Conservation (phyloP, 2,888 invertebrate genomes). For the Spatulosminthurus flaviceps region DNA sequence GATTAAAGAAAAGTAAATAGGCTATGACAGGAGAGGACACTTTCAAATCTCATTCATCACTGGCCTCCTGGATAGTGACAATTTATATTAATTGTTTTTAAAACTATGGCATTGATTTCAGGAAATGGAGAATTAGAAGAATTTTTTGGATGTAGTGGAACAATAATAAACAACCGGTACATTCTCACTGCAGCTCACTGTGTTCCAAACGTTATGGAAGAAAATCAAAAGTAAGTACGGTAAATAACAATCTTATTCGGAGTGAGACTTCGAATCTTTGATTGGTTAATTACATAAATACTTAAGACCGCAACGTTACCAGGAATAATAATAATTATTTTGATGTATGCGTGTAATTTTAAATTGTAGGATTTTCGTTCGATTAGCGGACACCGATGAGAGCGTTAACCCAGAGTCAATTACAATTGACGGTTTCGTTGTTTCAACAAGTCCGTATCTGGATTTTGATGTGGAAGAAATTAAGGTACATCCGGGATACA, state of each 20-base stretch:
- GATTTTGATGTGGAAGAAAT: constrained; percentile 36
- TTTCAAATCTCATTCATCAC: no score
- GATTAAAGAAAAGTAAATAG: constrained; percentile 19
- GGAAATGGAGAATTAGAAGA: neutral
- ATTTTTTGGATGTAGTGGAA: constrained; percentile 20
- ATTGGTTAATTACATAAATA: no score
- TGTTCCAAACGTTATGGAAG: neutral
- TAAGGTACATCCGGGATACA: constrained; percentile 30
- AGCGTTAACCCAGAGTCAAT: constrained; percentile 36
- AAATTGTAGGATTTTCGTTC: constrained; percentile 25
- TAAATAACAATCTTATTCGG: no score
- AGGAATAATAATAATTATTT: no score
- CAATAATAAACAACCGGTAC: constrained; percentile 24
- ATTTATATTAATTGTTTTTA: no score
- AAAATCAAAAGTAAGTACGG: neutral
- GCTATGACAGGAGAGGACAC: neutral
- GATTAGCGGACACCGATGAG: constrained; percentile 43
- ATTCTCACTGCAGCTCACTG: constrained; percentile 46
- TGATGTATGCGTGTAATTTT: no score
- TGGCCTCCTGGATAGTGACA: no score
- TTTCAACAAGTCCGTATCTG: constrained; percentile 26
- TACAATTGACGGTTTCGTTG: constrained; percentile 27
- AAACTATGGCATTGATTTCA: no score
- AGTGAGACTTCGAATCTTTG: no score
- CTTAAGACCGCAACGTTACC: no score